Conservation (phyloP, 2,888 invertebrate species). For the Epicampocera succincta region DNA sequence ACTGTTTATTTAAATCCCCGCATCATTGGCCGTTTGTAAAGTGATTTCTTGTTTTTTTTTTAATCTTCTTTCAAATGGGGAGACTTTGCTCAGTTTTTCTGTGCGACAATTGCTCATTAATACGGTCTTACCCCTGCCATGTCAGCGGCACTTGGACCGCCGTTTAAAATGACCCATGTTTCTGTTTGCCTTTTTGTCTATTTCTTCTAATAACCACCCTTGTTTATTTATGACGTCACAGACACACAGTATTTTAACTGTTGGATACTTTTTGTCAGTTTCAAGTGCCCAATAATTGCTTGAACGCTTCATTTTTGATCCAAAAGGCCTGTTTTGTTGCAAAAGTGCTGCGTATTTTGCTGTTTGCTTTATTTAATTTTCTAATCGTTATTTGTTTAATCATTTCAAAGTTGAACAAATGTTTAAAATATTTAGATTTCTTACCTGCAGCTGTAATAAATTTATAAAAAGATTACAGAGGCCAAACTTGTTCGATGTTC, state of each 20-base stretch:
- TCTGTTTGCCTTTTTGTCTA: not conserved
- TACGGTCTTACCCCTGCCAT: constrained; percentile 73
- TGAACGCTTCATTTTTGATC: constrained; percentile 76
- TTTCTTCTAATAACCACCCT: constrained; percentile 18
- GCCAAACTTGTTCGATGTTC: constrained; percentile 69
- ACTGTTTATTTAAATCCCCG: constrained; percentile 80
- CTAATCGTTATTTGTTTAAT: constrained; percentile 56
- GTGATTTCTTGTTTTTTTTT: constrained; percentile 54
- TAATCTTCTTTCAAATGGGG: not conserved
- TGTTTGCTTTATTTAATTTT: constrained; percentile 38
- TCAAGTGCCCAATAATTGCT: constrained; percentile 79
- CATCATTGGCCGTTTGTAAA: constrained; percentile 72
- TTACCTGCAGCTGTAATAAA: constrained; percentile 68
- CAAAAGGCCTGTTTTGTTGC: constrained; percentile 36
- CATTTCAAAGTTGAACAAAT: constrained; percentile 62
- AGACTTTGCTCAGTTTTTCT: constrained; percentile 29
- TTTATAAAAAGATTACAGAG: constrained; percentile 81
- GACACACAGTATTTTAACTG: constrained; percentile 38
- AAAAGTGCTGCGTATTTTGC: constrained; percentile 19
- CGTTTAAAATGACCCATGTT: constrained; percentile 46
- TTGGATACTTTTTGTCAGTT: constrained; percentile 77
- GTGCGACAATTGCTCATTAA: constrained; percentile 78
- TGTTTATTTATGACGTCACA: constrained; percentile 35
- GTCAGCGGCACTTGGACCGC: not conserved
- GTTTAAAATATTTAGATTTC: constrained; percentile 71